phyloP scores from a whole-genome alignment of 2,888 invertebrate species.

The Smittia aterrima region DNA sequence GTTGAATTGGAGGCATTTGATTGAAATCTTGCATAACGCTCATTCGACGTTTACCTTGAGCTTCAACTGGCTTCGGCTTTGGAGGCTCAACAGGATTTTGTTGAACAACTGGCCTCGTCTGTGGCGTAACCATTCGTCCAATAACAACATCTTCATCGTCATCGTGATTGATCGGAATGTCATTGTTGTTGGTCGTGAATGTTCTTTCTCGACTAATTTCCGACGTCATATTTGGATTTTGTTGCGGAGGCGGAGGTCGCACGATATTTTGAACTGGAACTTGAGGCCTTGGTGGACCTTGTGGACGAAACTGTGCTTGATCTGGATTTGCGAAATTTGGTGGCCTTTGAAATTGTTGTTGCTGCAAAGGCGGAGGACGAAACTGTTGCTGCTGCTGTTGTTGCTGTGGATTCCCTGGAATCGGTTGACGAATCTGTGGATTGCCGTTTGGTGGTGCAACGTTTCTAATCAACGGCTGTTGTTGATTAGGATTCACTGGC shows the following conservation, averaged over 20 bases:
- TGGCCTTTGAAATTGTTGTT: slow-evolving; percentile 17
- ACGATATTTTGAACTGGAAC: slow-evolving; percentile 29
- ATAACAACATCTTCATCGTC: slow-evolving; percentile 54
- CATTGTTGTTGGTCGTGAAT: slow-evolving; percentile 43
- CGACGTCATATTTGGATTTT: slow-evolving; percentile 43
- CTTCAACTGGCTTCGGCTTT: neutral
- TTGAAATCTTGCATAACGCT: neutral
- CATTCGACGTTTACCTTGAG: neutral
- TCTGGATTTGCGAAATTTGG: neutral
- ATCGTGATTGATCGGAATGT: slow-evolving; percentile 42
- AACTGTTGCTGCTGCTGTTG: slow-evolving; percentile 22
- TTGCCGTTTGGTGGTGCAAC: slow-evolving; percentile 10
- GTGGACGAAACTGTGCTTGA: neutral
- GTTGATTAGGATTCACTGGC: slow-evolving; percentile 24
- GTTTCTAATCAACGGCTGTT: slow-evolving; percentile 27
- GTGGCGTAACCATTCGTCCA: slow-evolving; percentile 52
- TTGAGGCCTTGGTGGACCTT: neutral
- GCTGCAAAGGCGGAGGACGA: neutral
- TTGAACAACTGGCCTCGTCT: neutral
- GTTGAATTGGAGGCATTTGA: neutral
- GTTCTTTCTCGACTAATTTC: slow-evolving; percentile 42
- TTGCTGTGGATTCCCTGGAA: neutral
- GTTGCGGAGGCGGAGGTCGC: slow-evolving; percentile 5
- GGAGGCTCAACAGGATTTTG: neutral
- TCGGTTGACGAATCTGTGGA: slow-evolving; percentile 15